These are phyloP conservation scores for Drosophila robusta DNA, from an alignment of 2,888 invertebrate genomes.

Conservation along the genomic window DNA sequence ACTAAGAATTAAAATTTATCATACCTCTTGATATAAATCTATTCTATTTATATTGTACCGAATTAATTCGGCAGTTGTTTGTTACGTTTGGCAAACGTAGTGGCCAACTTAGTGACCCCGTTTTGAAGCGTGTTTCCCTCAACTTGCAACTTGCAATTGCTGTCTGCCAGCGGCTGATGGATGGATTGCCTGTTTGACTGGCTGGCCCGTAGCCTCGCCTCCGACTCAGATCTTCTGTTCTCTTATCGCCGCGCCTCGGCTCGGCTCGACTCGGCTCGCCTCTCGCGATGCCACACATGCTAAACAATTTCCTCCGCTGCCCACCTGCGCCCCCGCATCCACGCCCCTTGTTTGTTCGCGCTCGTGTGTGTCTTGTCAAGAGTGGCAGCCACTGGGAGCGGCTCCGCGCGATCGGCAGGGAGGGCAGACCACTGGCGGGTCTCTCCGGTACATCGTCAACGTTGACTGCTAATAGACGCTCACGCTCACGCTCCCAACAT, in stretches of 20 bases:
- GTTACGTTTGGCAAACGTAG: too few relatives aligned
- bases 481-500: constrained; percentile 71
- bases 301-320: constrained; percentile 61
- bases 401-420: constrained; percentile 30
- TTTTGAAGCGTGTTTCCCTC: constrained; percentile 50
- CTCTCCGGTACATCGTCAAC: constrained; percentile 58
- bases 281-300: constrained; percentile 72
- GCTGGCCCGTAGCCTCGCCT: constrained; percentile 48
- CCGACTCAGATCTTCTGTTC: constrained; percentile 11
- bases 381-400: constrained; percentile 48
- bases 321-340: constrained; percentile 13
- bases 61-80: too few relatives aligned
- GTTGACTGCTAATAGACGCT: constrained; percentile 76
- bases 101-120: constrained; percentile 1
- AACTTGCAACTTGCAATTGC: constrained; percentile 68
- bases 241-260: constrained; percentile 1
- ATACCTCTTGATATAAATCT: too few relatives aligned
- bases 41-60: too few relatives aligned
- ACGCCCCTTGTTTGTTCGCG: constrained; percentile 77
- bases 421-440: constrained; percentile 36
- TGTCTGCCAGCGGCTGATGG: constrained; percentile 78
- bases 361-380: constrained; percentile 69
- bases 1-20: too few relatives aligned
- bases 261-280: not conserved
- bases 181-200: constrained; percentile 80